Evolutionary conservation across 1,140 invertebrate genomes (phyloP).

Genomic region (Euborellia annulipes): DNA sequence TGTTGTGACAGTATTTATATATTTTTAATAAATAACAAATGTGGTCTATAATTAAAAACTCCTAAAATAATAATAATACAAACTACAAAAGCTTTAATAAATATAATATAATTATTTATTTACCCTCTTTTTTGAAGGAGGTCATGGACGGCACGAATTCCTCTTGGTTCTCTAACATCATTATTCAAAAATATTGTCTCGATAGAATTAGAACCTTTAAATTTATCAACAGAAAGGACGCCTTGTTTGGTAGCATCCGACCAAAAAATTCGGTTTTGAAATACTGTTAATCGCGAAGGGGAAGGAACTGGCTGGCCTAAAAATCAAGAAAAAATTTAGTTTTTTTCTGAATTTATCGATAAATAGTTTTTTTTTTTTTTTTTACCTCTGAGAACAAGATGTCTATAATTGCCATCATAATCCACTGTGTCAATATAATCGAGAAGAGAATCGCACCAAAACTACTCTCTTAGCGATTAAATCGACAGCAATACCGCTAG

Average conservation of each 20-base stretch:
- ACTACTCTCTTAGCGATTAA: conserved; percentile 75
- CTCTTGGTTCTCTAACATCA: conserved; percentile 66
- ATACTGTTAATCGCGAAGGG: conserved; percentile 66
- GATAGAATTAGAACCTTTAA: conserved; percentile 55
- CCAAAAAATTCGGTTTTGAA: conserved; percentile 88
- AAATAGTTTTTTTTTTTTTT: too few relatives aligned
- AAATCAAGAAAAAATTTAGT: conserved; percentile 15
- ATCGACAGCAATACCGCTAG: conserved; percentile 70
- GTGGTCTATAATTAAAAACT: not conserved
- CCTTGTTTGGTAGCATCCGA: conserved; percentile 92
- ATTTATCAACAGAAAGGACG: conserved; percentile 83
- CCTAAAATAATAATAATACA: conserved; percentile 1
- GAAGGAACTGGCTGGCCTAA: conserved; percentile 67
- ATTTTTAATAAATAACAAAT: too few relatives aligned
- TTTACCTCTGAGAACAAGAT: conserved; percentile 53
- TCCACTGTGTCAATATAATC: conserved; percentile 97
- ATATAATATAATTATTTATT: not conserved
- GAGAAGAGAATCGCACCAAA: conserved; percentile 90
- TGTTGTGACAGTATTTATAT: too few relatives aligned
- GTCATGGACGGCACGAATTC: conserved; percentile 63
- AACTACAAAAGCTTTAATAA: not conserved
- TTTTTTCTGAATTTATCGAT: too few relatives aligned
- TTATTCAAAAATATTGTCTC: conserved; percentile 63
- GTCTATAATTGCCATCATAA: conserved; percentile 72
- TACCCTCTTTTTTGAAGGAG: conserved; percentile 48